phyloP scores from a whole-genome alignment of 1,140 invertebrate genomes.

The Portunus trituberculatus region DNA sequence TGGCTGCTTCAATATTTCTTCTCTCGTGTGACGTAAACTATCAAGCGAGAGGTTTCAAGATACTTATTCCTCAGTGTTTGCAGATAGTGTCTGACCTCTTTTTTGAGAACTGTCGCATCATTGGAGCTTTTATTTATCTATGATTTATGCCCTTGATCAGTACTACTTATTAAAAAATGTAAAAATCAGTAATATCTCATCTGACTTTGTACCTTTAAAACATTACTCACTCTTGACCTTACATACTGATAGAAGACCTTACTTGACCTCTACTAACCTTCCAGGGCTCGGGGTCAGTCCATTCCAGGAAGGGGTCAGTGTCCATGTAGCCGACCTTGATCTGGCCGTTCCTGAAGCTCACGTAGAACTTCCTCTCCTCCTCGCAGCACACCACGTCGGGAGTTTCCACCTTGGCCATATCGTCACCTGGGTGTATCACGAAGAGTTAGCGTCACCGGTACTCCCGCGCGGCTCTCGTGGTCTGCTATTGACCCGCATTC shows the following conservation, averaged over 20 bases:
- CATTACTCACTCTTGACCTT: too few relatives aligned
- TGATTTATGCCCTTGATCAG: too few relatives aligned
- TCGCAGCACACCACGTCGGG: constrained; percentile 70
- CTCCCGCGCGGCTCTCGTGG: background rate
- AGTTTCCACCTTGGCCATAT: constrained; percentile 73
- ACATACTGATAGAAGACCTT: background rate
- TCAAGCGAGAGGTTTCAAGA: too few relatives aligned
- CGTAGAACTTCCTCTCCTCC: constrained; percentile 68
- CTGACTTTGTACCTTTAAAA: too few relatives aligned
- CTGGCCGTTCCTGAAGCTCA: constrained; percentile 65
- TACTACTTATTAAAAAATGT: too few relatives aligned
- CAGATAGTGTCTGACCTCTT: too few relatives aligned
- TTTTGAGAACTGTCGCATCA: too few relatives aligned
- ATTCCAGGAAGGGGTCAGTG: constrained; percentile 76
- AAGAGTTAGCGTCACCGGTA: background rate
- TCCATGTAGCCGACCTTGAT: constrained; percentile 74
- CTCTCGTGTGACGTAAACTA: too few relatives aligned
- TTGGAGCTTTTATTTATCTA: too few relatives aligned
- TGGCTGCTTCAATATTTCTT: too few relatives aligned
- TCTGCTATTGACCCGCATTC: background rate
- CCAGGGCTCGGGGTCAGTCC: constrained; percentile 76
- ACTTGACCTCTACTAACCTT: constrained; percentile 60
- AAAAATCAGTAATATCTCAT: too few relatives aligned
- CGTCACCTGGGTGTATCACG: constrained; percentile 54
- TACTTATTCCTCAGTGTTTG: too few relatives aligned